Evolutionary conservation across 2,113 vertebrate species (phyloP).

Genomic region (Hoplias malabaricus): DNA sequence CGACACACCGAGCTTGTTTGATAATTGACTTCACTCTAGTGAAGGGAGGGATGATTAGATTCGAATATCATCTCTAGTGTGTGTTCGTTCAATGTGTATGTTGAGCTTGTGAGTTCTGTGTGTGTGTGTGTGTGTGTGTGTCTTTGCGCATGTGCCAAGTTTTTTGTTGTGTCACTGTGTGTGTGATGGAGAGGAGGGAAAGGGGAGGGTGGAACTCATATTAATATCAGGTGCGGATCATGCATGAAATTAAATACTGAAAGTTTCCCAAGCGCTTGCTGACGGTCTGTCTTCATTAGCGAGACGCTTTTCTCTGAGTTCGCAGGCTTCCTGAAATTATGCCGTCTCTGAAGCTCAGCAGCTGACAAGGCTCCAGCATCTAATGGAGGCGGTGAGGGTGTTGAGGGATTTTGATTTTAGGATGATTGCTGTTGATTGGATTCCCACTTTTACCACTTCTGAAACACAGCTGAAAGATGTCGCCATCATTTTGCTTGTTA

Average conservation of each 20-base stretch:
- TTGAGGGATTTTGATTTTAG: constrained; percentile 3
- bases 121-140: constrained; percentile 6
- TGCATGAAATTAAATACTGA: constrained; percentile 47
- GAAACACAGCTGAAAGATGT: background rate
- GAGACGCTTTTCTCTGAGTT: constrained; percentile 9
- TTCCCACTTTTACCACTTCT: background rate
- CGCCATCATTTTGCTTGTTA: background rate
- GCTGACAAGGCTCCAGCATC: background rate
- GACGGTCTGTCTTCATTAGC: constrained; percentile 36
- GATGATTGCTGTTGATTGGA: constrained; percentile 26
- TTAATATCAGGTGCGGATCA: constrained; percentile 39
- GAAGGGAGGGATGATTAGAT: constrained; percentile 70
- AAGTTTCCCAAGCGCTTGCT: constrained; percentile 25
- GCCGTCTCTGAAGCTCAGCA: constrained; percentile 4
- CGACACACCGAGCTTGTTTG: constrained; percentile 65
- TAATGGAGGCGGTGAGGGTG: background rate
- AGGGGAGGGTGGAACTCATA: background rate
- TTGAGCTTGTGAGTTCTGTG: constrained; percentile 46
- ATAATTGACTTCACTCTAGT: constrained; percentile 75
- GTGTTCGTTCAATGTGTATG: constrained; percentile 52
- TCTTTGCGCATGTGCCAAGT: constrained; percentile 31
- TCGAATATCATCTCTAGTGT: constrained; percentile 63
- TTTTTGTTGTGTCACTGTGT: background rate
- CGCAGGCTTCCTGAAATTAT: constrained; percentile 23
- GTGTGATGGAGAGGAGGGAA: background rate